A percentile compares a stretch with the other conserved stretches of the same genome.
phyloP scores from a whole-genome alignment of 2,113 vertebrate genomes.

The Mormyrus lacerda region DNA sequence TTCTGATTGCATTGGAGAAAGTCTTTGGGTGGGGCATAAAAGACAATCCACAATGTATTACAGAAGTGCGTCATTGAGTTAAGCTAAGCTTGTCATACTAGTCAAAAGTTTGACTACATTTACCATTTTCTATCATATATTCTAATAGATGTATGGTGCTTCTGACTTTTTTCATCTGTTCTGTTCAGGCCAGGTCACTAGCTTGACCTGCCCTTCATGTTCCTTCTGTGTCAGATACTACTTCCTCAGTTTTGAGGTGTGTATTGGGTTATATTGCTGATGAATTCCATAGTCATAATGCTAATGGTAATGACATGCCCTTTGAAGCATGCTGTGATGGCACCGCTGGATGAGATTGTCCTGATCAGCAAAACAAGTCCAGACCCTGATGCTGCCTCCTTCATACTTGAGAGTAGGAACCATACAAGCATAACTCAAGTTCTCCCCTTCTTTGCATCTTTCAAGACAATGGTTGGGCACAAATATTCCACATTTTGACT shows the following conservation, averaged over 20 bases:
- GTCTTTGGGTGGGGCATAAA: neutral
- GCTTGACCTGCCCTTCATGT: neutral
- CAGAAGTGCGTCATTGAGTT: neutral
- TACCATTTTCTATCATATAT: neutral
- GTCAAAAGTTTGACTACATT: neutral
- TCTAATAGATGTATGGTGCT: neutral
- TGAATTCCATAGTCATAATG: neutral
- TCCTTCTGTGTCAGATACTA: neutral
- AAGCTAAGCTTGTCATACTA: neutral
- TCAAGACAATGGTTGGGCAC: neutral
- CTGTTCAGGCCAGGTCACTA: neutral
- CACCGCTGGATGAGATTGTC: neutral
- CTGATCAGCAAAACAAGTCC: neutral
- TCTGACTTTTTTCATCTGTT: neutral
- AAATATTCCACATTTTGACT: neutral
- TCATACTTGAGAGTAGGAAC: neutral
- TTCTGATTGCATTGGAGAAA: neutral
- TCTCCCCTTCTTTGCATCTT: neutral
- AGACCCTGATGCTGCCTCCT: neutral
- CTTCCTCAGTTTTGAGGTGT: neutral
- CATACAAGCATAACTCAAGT: neutral
- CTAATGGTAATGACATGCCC: neutral
- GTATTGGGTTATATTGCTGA: neutral
- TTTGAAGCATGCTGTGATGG: neutral
- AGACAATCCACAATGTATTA: neutral